Conservation (phyloP, 37 sponge, comb jelly and placozoan species). For the Bolinopsis microptera region DNA sequence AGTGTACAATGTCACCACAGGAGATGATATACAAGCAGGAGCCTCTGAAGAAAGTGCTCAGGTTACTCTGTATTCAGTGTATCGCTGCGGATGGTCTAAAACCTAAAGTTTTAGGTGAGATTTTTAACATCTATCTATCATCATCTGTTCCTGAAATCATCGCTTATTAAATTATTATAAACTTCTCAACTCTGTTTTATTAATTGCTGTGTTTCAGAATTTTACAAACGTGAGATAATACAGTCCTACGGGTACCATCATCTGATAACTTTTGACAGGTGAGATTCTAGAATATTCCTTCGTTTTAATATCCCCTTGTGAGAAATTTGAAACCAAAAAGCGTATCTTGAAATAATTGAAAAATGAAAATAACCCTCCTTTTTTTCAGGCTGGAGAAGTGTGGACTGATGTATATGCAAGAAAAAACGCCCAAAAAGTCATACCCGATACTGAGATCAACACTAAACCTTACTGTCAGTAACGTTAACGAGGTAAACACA, state of each 20-base stretch:
- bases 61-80: conserved; percentile 92
- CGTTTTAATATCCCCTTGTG: too few species aligned
- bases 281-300: not conserved
- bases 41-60: conserved; percentile 65
- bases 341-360: not conserved
- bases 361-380: not conserved
- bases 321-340: not conserved
- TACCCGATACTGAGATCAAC: conserved; percentile 72
- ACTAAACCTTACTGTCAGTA: conserved; percentile 70
- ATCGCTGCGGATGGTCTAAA: conserved; percentile 84
- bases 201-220: conserved; percentile 67
- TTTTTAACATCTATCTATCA: too few species aligned
- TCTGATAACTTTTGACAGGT: conserved; percentile 73
- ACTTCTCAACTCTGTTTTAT: not conserved
- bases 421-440: conserved; percentile 65
- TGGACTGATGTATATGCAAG: conserved; percentile 81
- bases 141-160: not conserved
- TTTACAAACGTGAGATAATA: conserved; percentile 85
- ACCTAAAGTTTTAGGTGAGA: conserved; percentile 73
- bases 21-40: conserved; percentile 63
- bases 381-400: conserved; percentile 77
- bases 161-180: not conserved
- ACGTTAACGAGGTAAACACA: conserved; percentile 74
- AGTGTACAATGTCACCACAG: too few species aligned
- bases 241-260: conserved; percentile 91